Conservation (phyloP, 2,888 invertebrate species). For the Nomada hirtipes region DNA sequence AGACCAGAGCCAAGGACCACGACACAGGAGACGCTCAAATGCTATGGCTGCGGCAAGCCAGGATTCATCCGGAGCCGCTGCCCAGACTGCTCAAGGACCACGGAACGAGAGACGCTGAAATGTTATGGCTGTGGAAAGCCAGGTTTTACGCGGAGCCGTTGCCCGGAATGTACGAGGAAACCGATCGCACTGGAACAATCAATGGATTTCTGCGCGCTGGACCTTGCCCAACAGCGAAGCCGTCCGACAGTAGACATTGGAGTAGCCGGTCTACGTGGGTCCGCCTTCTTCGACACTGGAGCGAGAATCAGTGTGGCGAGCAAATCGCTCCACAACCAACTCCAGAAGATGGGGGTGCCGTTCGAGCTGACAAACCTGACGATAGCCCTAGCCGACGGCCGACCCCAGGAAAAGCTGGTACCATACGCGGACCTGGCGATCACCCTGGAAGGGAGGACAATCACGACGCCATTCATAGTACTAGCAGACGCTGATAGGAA, state of each 20-base stretch:
- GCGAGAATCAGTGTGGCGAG: conserved; percentile 9
- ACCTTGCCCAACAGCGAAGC: background rate
- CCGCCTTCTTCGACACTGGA: conserved; percentile 6
- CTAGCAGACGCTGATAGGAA: no score
- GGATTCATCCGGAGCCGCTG: no score
- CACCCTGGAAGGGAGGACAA: background rate
- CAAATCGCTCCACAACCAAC: background rate
- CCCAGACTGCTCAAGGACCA: no score
- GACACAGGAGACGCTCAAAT: no score
- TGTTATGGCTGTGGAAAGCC: no score
- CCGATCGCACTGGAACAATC: rapidly evolving
- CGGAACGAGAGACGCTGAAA: no score
- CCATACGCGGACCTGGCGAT: background rate
- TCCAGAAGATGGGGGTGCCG: background rate
- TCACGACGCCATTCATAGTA: background rate
- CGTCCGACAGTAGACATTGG: background rate
- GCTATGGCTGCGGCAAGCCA: no score
- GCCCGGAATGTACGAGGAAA: background rate
- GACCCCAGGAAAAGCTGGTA: background rate
- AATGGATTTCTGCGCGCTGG: background rate
- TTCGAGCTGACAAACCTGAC: background rate
- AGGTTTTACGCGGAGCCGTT: background rate
- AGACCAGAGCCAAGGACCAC: no score
- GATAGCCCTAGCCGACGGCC: conserved; percentile 10
- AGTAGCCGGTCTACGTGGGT: background rate